phyloP scores from a whole-genome alignment of 1,140 invertebrate species.

The Diuraphis noxia region DNA sequence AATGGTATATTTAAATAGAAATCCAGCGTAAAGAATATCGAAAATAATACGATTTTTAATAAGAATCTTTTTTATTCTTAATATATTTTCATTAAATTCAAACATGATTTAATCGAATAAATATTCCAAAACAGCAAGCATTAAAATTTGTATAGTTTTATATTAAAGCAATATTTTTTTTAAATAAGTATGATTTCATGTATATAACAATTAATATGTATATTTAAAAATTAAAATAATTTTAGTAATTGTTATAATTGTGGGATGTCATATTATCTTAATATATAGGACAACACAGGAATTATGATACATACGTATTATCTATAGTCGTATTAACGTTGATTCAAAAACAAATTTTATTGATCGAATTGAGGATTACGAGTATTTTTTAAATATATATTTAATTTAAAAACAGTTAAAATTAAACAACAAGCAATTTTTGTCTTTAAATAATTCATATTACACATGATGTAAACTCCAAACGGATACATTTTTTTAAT shows the following conservation, averaged over 20 bases:
- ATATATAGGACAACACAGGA: no score
- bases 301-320: no score
- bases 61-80: background rate
- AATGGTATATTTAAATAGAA: background rate
- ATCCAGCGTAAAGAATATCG: background rate
- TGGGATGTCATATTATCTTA: no score
- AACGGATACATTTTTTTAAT: background rate
- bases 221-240: background rate
- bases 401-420: no score
- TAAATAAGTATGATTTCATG: background rate
- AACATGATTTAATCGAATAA: background rate
- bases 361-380: background rate
- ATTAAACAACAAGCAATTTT: background rate
- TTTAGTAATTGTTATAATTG: no score
- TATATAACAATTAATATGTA: background rate
- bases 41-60: background rate
- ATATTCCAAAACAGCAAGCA: background rate
- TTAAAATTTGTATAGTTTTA: background rate
- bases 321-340: background rate
- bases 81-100: background rate
- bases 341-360: background rate
- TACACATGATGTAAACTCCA: background rate
- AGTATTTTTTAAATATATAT: background rate
- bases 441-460: background rate
- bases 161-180: background rate